These are phyloP conservation scores for Hipparchia sbordonii DNA, from an alignment of 2,888 invertebrate species.

Conservation along the genomic window DNA sequence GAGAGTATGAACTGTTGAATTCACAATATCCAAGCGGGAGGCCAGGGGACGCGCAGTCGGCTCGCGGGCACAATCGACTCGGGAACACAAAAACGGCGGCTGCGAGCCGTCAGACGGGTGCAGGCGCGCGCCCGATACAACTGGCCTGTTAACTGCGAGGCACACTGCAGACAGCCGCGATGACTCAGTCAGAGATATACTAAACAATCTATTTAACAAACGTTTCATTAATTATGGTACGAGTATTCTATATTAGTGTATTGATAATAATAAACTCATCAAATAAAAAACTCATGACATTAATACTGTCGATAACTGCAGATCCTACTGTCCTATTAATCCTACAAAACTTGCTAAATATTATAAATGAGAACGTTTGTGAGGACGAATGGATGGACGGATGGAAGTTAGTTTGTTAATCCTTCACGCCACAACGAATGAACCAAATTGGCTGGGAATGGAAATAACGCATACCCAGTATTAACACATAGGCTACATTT, in stretches of 20 bases:
- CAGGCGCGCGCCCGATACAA: background rate
- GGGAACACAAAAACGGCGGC: background rate
- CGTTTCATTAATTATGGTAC: background rate
- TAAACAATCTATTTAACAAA: background rate
- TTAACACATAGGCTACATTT: too few relatives aligned
- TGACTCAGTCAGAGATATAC: background rate
- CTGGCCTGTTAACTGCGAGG: background rate
- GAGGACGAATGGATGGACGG: too few relatives aligned
- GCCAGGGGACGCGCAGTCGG: background rate
- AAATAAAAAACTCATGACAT: background rate
- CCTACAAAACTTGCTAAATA: too few relatives aligned
- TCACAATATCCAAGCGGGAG: background rate
- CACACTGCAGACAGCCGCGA: background rate
- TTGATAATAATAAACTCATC: background rate
- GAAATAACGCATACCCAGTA: too few relatives aligned
- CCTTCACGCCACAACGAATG: too few relatives aligned
- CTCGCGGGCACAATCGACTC: constrained; percentile 1
- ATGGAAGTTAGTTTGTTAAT: too few relatives aligned
- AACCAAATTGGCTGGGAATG: too few relatives aligned
- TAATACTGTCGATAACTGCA: too few relatives aligned
- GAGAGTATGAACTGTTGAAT: constrained; percentile 24
- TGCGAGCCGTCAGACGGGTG: background rate
- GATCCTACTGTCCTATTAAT: too few relatives aligned
- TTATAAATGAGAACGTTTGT: too few relatives aligned
- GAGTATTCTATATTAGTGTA: too few relatives aligned